A percentile compares a stretch with the other conserved stretches of the same genome.
Conservation (phyloP, 2,113 vertebrate species). For the Oncorhynchus mykiss region DNA sequence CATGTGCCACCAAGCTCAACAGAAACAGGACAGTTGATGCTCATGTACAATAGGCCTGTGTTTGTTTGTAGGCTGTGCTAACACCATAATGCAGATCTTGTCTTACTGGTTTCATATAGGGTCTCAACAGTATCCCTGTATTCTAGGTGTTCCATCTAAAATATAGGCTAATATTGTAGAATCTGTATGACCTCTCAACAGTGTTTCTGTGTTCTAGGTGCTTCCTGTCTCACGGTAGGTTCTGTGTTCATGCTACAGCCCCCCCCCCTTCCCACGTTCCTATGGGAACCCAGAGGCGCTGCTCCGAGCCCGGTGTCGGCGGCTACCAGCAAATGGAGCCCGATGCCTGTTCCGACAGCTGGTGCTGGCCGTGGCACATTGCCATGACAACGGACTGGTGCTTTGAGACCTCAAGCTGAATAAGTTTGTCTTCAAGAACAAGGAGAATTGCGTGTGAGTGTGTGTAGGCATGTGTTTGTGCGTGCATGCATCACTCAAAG, state of each 20-base stretch:
- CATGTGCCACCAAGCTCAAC: too few relatives aligned
- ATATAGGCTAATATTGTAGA: too few relatives aligned
- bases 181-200: not conserved
- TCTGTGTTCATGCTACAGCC: conserved; percentile 82
- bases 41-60: too few relatives aligned
- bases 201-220: conserved; percentile 61
- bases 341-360: conserved; percentile 85
- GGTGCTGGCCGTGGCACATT: conserved; percentile 82
- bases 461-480: too few relatives aligned
- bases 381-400: conserved; percentile 82
- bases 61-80: too few relatives aligned
- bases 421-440: conserved; percentile 85
- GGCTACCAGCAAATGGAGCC: conserved; percentile 83
- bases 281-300: conserved; percentile 87
- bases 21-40: too few relatives aligned
- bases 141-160: too few relatives aligned
- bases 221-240: conserved; percentile 83
- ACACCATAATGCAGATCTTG: too few relatives aligned
- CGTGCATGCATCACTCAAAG: too few relatives aligned
- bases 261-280: conserved; percentile 83
- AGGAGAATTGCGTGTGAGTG: conserved; percentile 74
- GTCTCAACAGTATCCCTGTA: too few relatives aligned
- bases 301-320: conserved; percentile 76
- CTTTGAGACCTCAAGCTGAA: conserved; percentile 83
- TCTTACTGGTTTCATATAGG: too few relatives aligned